Base-by-base conservation (phyloP, 2,888 invertebrate species). In the Choristoneura rosaceana region DNA sequence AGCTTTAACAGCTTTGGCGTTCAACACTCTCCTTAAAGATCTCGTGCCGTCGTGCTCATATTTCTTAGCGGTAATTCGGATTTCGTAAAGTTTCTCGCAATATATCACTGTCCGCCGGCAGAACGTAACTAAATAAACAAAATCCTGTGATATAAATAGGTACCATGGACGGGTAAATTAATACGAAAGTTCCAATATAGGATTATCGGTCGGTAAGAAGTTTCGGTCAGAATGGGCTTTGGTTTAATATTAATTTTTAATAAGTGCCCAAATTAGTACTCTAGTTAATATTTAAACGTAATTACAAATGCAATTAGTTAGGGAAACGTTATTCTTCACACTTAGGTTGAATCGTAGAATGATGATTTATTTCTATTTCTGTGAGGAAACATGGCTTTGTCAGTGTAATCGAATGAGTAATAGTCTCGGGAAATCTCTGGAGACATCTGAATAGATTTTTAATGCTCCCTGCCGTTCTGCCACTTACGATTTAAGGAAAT, bases 171-270 rank as follows among this genome's bases (percentile, higher is more conserved):
- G n/a, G 60, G 60, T 41, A 52, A 70, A 66, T 66, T 70, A 70
- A 66, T 70, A 70, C 52, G 52, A 47, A 66, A 66, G 60, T 70
- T 52, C 60, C 52, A 70, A 70, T 43, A 52, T 61, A 52, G 66
- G 52, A 43, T 71, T 66, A 34, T 60, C 43, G 5, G 5, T 62
- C 33, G 5, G 5, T 62, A 4, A 60, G 33, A 14, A 65, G 50
- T 50, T 60, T 41, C 43, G 41, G 41, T 17, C 9, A 38, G 17
- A 43, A 41, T 15, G 25, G 59, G 50, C 41, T 70, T 25, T 25
- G 50, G n/a, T 59, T 65, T 65, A 59, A 60, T 41, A 65, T 70
- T 58, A 63, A 38, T 63, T 14, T 0, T 33, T n/a, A 47, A 63
- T 47, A 47, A 34, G 14, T 55, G 55, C 5, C 55, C 12, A 12